Base-by-base conservation (phyloP, 2,113 vertebrate species). In the Glaucidium brasilianum region DNA sequence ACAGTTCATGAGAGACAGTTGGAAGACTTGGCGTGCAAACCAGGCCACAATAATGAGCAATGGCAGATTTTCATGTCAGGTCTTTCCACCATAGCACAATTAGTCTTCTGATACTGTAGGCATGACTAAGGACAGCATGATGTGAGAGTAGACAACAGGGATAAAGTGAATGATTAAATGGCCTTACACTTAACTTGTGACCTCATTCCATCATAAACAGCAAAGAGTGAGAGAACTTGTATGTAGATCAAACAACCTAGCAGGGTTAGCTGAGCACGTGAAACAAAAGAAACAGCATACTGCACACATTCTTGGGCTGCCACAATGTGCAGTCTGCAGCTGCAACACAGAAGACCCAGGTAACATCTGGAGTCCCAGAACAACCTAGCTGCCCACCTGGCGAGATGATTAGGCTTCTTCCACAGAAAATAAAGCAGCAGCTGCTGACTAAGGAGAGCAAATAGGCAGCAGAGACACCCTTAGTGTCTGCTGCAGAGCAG, bases 191-290 rank as follows among this genome's bases (percentile, higher is more conserved):
- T 93, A 85, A 94, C 73, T 82, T 72, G 69, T 92, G 85, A 85
- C 85, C 81, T 82, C 81, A 87, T 90, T 94, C 90, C 84, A 93
- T 82, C 92, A 85, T 41, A 59, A 93, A 91, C n/a, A 78, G 81
- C 60, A 62, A 92, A 85, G 59, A 71, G 34, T 35, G 60, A 80
- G n/a, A 74, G 74, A 84, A 91, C 32, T 59, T 3, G 7, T 62
- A 47, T 37, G 29, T 78, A 52, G 66, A 90, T 91, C 85, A 94
- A 87, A 73, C 84, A 87, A 47, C 47, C 32, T 82, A 64, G 60
- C 77, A 74, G 77, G 26, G n/a, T 71, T 85, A 90, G 68, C 76
- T 53, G 63, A 86, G 69, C 68, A 77, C 1, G 0, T 49, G 47
- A 71, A 56, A 84, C 77, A 59, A 71, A 92, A 86, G 83, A 88